These are phyloP conservation scores for Pelodytes ibericus DNA, from an alignment of 2,797 vertebrate species.

Conservation along the genomic window DNA sequence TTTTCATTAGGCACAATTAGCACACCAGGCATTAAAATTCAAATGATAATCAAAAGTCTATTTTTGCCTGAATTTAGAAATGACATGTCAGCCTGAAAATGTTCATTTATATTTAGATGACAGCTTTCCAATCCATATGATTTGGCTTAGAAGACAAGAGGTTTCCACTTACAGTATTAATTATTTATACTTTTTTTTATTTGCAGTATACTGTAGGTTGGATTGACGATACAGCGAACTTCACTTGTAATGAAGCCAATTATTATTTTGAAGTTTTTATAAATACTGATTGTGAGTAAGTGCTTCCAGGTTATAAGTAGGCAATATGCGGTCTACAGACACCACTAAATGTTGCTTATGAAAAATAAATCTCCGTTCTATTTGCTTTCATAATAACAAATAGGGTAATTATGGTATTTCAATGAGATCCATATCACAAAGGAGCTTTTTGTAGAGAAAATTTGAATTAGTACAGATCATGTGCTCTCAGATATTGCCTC, in stretches of 20 bases:
- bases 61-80: neutral
- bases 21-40: neutral
- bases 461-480: neutral
- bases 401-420: neutral
- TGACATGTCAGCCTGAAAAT: neutral
- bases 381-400: neutral
- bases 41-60: neutral
- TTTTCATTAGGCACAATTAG: neutral
- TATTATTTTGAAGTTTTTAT: slow-evolving; percentile 31
- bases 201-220: slow-evolving; percentile 11
- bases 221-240: slow-evolving; percentile 10
- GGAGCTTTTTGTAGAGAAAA: neutral
- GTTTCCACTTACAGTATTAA: slow-evolving; percentile 26
- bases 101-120: slow-evolving; percentile 24
- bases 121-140: slow-evolving; percentile 11
- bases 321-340: slow-evolving; percentile 18
- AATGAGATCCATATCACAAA: neutral
- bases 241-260: slow-evolving; percentile 35
- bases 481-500: neutral
- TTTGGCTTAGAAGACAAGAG: slow-evolving; percentile 27
- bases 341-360: slow-evolving; percentile 2
- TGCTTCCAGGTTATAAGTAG: slow-evolving; percentile 21
- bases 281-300: slow-evolving; percentile 17
- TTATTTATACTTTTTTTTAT: slow-evolving; percentile 28
- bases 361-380: neutral